Base-by-base conservation (phyloP, 2,113 vertebrate species). In the Gila orcuttii region DNA sequence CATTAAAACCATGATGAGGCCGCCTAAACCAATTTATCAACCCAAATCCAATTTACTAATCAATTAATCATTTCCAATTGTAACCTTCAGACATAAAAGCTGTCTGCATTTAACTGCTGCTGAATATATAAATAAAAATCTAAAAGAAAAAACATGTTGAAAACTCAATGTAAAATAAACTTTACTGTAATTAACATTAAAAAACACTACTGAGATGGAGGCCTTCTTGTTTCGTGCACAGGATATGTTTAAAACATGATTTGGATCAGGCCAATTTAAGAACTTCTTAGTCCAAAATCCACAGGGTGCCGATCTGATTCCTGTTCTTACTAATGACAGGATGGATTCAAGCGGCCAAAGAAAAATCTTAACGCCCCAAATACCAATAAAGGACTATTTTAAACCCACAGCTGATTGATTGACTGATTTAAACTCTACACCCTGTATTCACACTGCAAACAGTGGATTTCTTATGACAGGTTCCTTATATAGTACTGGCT, bases 291-390 rank as follows among this genome's bases (percentile, higher is more conserved):
- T 25, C 55, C 36, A 50, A 68, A 82, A 66, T 33, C 42, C 42
- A 52, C 42, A 68, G 79, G 62, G 10, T 21, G 42, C 79, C n/a
- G 19, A 3, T 82, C 62, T 81, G 79, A 45, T 81, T 45, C n/a
- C 57, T 28, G 33, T 28, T 62, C 78, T 47, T 59, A 47, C 57
- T 59, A 66, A 66, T 31, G 62, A 64, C 59, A 21, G 36, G 21
- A 62, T 36, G 62, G 57, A 79, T 39, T 4, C 10, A 60, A 60
- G 57, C 4, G 13, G n/a, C 15, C n/a, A 28, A 28, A 50, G 6
- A 28, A n/a, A 47, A 47, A 28, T 52, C 42, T 47, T 9, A 31
- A 76, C 2, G 28, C 28, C 76, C 4, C 36, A 78, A 57, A 23
- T 78, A 78, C 75, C 19, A 23, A 19, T 50, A 23, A 60, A 79